These are phyloP conservation scores for Formica aserva DNA, from an alignment of 2,888 invertebrate genomes.

Conservation along the genomic window DNA sequence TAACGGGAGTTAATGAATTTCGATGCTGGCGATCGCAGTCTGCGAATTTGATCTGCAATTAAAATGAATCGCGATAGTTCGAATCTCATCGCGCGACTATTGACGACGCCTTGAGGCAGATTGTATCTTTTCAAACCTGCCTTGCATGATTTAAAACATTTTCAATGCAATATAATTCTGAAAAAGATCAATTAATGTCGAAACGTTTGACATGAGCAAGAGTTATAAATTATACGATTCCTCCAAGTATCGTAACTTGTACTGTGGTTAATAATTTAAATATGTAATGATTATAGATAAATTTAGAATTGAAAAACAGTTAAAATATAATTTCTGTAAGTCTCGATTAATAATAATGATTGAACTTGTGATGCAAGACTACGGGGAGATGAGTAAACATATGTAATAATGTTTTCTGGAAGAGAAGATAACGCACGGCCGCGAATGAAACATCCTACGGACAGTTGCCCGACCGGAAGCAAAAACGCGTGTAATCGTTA, in stretches of 20 bases:
- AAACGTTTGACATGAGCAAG: background rate
- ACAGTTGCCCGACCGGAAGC: slow-evolving; percentile 72
- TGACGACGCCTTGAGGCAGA: background rate
- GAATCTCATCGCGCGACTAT: slow-evolving; percentile 17
- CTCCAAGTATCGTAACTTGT: background rate
- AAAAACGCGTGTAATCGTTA: slow-evolving; percentile 77
- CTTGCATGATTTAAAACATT: background rate
- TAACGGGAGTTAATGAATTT: slow-evolving; percentile 62
- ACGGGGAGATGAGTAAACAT: background rate
- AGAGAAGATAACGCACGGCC: slow-evolving; percentile 54
- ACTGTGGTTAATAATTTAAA: background rate
- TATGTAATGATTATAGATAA: background rate
- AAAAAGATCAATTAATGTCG: background rate
- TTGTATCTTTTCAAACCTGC: slow-evolving; percentile 14
- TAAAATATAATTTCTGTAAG: background rate
- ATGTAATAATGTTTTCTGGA: slow-evolving; percentile 1
- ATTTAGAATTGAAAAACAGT: background rate
- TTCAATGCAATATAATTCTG: background rate
- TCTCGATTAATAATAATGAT: background rate
- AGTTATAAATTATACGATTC: background rate
- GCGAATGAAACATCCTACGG: slow-evolving; percentile 78
- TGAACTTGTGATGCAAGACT: background rate
- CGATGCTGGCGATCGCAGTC: slow-evolving; percentile 15
- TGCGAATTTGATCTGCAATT: slow-evolving; percentile 42
- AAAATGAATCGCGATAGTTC: slow-evolving; percentile 34